Base-by-base conservation (phyloP, 2,888 invertebrate species). In the Lycaena phlaeas region DNA sequence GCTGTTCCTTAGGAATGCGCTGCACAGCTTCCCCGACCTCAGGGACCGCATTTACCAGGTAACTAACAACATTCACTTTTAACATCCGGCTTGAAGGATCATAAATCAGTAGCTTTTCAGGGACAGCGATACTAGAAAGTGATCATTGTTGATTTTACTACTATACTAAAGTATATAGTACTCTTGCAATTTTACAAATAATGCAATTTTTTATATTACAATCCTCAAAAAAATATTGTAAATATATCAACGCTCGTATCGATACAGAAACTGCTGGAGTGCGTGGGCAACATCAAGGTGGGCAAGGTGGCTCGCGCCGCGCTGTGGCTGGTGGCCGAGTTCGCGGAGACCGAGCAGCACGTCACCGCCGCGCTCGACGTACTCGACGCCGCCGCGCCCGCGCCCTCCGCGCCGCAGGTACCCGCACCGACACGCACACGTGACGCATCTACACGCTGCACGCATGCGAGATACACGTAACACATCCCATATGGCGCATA, bases 251-350 rank as follows among this genome's bases (percentile, higher is more conserved):
- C 18, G 6, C 18, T 18, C 6, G 18, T 18, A 18, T 3, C 18
- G 18, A 22, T 54, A 0, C 51, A 87, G 87, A 87, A 87, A 77
- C 81, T 95, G 0, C 64, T 94, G 45, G 94, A 98, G 70, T 89
- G 92, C 2, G 94, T 98, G 61, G 88, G 92, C 1, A 88, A 91
- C 45, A 95, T 99, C 55, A 92, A 93, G 55, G 93, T 94, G n/a
- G 92, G 94, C 2, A 94, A 93, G 84, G 93, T 97, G 17, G 95
- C 96, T 56, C 90, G 98, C 45, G 93, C 96, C 1, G 96, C 98
- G 1, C 85, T 99, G 41, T 99, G 99, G 99, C 95, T 99, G 61
- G 86, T 98, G 44, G 98, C 98, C 3, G 98, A 99, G 75, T 99
- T 97, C 73, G 95, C 97, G 1, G 91, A 91, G 43, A 88, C 89